These are phyloP conservation scores for Syncerus caffer DNA, from an alignment of 2,797 vertebrate genomes.

Conservation along the genomic window DNA sequence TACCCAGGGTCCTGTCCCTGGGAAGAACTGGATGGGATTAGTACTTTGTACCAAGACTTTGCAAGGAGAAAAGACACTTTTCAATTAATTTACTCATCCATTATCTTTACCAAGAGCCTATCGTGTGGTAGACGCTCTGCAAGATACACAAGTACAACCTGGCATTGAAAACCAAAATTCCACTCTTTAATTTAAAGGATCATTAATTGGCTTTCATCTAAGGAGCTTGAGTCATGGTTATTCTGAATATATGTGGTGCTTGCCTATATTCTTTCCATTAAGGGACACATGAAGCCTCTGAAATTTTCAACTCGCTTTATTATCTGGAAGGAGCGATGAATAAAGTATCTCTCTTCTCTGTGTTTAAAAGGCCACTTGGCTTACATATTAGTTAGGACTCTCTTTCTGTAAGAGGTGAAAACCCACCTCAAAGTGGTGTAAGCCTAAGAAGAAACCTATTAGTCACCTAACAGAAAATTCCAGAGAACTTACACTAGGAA, in stretches of 20 bases:
- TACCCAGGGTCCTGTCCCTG: not conserved
- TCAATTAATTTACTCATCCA: not conserved
- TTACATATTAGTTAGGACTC: not conserved
- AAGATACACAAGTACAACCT: not conserved
- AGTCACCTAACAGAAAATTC: conserved; percentile 16
- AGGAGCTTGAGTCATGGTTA: not conserved
- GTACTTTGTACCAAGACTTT: conserved; percentile 10
- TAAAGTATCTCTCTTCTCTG: not conserved
- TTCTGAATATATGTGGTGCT: not conserved
- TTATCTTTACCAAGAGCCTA: not conserved
- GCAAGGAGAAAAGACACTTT: not conserved
- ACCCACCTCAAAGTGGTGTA: not conserved
- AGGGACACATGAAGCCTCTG: not conserved
- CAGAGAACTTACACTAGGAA: not conserved
- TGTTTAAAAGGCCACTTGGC: conserved; percentile 3
- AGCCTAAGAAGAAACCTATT: conserved; percentile 6
- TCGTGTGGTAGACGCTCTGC: not conserved
- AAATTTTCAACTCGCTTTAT: not conserved
- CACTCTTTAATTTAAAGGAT: not conserved
- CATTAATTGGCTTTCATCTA: not conserved
- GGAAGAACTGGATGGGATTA: not conserved
- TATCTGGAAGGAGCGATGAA: not conserved
- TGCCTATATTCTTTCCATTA: not conserved
- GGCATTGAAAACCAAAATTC: not conserved
- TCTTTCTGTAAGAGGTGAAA: not conserved